These are phyloP conservation scores for Crotophaga sulcirostris DNA, from an alignment of 2,113 vertebrate genomes.

Conservation along the genomic window DNA sequence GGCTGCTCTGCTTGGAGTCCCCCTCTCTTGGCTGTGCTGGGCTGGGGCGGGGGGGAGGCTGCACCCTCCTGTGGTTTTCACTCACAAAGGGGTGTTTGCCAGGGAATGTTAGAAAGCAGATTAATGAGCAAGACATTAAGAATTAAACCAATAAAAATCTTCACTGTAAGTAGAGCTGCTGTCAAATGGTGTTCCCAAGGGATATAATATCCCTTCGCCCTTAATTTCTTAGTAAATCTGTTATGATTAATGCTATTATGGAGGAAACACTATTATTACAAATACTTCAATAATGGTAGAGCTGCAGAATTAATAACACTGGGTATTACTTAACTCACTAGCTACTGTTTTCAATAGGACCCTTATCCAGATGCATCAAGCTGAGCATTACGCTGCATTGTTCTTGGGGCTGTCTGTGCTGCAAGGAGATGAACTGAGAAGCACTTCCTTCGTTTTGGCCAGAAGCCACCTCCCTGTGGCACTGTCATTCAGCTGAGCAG, in stretches of 20 bases:
- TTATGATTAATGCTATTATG: conserved; percentile 45
- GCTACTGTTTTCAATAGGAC: conserved; percentile 3
- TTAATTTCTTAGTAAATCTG: conserved; percentile 41
- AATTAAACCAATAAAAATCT: neutral
- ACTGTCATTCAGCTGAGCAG: neutral
- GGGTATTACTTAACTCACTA: conserved; percentile 49
- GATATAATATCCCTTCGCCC: conserved; percentile 35
- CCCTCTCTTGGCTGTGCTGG: rapidly evolving
- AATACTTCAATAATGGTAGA: conserved; percentile 22
- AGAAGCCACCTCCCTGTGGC: neutral
- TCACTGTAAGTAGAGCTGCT: neutral
- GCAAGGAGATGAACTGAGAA: neutral
- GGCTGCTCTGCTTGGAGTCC: neutral
- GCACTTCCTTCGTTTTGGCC: neutral
- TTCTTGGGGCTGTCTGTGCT: neutral
- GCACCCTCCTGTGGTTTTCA: neutral
- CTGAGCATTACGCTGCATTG: neutral
- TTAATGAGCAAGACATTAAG: neutral
- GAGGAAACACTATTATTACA: conserved; percentile 43
- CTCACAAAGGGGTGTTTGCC: neutral
- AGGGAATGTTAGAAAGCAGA: neutral
- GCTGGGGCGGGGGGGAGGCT: neutral
- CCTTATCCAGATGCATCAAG: neutral
- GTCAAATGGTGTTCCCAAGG: neutral
- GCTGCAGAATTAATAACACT: conserved; percentile 32